phyloP scores from a whole-genome alignment of 2,888 invertebrate genomes.

The Oscheius myriophilus region DNA sequence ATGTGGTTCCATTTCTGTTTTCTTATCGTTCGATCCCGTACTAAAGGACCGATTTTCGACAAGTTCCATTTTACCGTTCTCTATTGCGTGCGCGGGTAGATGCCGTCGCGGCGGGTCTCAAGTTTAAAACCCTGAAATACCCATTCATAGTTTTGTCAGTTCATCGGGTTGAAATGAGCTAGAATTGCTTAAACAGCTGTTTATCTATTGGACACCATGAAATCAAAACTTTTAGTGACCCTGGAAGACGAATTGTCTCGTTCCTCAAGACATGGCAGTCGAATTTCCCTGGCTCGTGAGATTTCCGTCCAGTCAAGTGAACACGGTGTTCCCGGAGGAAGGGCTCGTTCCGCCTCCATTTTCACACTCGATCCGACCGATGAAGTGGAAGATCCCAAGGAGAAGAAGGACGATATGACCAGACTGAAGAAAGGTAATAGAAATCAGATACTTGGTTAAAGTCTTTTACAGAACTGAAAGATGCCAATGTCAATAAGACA shows the following conservation, averaged over 20 bases:
- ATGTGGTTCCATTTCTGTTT: not conserved
- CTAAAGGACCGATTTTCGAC: too few species aligned
- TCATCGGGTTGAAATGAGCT: too few species aligned
- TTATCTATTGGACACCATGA: too few species aligned
- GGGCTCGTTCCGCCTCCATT: slow-evolving; percentile 42
- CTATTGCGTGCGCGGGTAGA: too few species aligned
- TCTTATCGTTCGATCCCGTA: not conserved
- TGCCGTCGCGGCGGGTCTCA: too few species aligned
- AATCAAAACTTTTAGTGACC: slow-evolving; percentile 10
- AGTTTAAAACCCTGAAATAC: too few species aligned
- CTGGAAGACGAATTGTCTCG: slow-evolving; percentile 3
- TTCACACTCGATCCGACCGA: slow-evolving; percentile 27
- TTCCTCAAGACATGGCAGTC: slow-evolving; percentile 10
- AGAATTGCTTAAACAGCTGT: too few species aligned
- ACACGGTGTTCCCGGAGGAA: not conserved
- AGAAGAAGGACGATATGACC: slow-evolving; percentile 44
- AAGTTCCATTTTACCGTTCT: too few species aligned
- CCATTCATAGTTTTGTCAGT: too few species aligned
- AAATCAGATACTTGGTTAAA: not conserved
- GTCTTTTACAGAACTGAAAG: slow-evolving; percentile 42
- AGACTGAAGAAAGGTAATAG: slow-evolving; percentile 44
- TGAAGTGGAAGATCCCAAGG: slow-evolving; percentile 38
- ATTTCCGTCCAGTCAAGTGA: slow-evolving; percentile 12
- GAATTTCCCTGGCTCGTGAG: slow-evolving; percentile 7
- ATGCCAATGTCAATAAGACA: slow-evolving; percentile 44